A percentile compares a stretch with the other conserved stretches of the same genome.
Conservation (phyloP, 2,888 invertebrate genomes). For the Cinara cedri region DNA sequence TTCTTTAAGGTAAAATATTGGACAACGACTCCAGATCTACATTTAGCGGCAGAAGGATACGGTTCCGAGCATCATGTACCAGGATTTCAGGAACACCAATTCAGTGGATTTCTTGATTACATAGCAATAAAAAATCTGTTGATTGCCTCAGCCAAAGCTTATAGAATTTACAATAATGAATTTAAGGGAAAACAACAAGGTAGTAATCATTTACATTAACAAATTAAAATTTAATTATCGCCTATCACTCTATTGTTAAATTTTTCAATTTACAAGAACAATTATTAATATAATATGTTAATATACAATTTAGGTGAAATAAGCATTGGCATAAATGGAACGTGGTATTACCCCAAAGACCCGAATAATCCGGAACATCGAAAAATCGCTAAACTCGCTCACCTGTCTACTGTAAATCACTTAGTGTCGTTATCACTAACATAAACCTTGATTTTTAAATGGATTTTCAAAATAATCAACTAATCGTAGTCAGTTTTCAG, state of each 20-base stretch:
- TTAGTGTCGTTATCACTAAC: no score
- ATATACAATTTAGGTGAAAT: not conserved
- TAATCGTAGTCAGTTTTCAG: no score
- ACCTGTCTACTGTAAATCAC: not conserved
- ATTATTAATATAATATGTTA: no score
- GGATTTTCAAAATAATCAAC: no score
- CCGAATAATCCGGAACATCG: conserved; percentile 15
- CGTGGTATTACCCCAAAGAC: conserved; percentile 4
- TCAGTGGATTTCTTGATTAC: conserved; percentile 5
- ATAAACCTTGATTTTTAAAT: no score
- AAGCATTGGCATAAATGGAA: not conserved
- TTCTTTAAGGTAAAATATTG: not conserved
- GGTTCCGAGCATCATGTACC: not conserved
- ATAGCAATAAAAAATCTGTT: not conserved
- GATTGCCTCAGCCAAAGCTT: no score
- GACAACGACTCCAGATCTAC: not conserved
- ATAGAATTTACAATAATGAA: not conserved
- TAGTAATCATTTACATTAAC: not conserved
- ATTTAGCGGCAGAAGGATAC: conserved; percentile 9
- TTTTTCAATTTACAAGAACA: no score
- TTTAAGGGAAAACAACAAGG: conserved; percentile 8
- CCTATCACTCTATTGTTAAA: no score
- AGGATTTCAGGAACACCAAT: not conserved
- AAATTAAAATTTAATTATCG: no score
- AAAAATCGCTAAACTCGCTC: not conserved